Percentiles rank a stretch among this genome's conserved stretches.
These are phyloP conservation scores for Elephas maximus DNA, from an alignment of 2,113 vertebrate species.

Conservation along the genomic window DNA sequence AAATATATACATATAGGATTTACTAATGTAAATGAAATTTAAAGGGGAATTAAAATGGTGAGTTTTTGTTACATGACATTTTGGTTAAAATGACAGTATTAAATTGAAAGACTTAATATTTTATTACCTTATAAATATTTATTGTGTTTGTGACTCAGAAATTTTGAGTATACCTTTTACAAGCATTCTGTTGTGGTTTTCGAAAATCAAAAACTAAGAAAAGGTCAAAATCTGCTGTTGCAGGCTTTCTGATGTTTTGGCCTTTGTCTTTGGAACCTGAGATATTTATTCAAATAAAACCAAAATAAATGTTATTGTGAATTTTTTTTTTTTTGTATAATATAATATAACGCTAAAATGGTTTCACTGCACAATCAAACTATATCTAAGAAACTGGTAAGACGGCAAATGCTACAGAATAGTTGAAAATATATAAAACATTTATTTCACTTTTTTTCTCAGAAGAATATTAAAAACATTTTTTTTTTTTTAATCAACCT, in stretches of 20 bases:
- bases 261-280: constrained; percentile 46
- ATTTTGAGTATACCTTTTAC: constrained; percentile 68
- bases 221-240: constrained; percentile 70
- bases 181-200: constrained; percentile 72
- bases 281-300: constrained; percentile 64
- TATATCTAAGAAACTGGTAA: constrained; percentile 18
- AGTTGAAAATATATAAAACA: neutral
- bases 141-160: constrained; percentile 73
- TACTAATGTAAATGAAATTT: constrained; percentile 59
- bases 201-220: constrained; percentile 78
- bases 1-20: neutral
- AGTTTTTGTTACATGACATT: constrained; percentile 71
- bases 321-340: constrained; percentile 19
- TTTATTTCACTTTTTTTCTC: neutral
- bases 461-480: neutral
- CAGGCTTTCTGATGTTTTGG: neutral
- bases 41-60: constrained; percentile 80
- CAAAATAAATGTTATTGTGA: constrained; percentile 65
- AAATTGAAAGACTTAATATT: constrained; percentile 81
- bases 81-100: constrained; percentile 75
- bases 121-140: constrained; percentile 80
- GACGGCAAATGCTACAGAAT: neutral
- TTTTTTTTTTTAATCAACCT: neutral
- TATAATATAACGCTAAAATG: constrained; percentile 63
- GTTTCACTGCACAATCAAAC: neutral